Conservation (phyloP, 2,888 invertebrate species). For the Epinotia bilunana region DNA sequence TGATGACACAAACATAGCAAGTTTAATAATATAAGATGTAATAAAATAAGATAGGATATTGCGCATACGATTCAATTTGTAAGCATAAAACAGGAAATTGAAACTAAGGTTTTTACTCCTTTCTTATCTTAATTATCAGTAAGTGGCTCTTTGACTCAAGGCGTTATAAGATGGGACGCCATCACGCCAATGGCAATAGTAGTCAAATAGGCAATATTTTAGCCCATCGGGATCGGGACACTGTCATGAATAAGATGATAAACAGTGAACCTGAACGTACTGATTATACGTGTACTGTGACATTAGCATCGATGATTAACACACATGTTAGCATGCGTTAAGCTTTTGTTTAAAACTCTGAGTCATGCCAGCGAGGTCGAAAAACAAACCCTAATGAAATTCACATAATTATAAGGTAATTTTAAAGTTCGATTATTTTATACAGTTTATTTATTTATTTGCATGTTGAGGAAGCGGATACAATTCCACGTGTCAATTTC, state of each 20-base stretch:
- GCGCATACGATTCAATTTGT: no score
- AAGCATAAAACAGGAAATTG: no score
- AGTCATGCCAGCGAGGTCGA: conserved; percentile 40
- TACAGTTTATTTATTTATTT: background rate
- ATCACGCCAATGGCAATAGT: no score
- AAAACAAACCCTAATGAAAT: conserved; percentile 39
- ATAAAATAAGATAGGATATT: no score
- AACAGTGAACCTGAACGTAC: background rate
- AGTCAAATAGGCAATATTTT: no score
- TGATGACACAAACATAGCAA: no score
- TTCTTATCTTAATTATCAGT: no score
- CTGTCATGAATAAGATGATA: background rate
- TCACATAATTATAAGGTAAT: conserved; percentile 40
- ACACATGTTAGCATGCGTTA: conserved; percentile 52
- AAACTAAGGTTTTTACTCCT: no score
- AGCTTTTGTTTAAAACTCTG: conserved; percentile 49
- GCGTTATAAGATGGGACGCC: no score
- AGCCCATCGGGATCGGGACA: no score
- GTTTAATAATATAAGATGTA: no score
- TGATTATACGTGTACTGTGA: conserved; percentile 30
- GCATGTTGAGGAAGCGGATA: background rate
- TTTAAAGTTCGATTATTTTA: conserved; percentile 36
- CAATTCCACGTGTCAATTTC: background rate
- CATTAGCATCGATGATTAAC: conserved; percentile 52
- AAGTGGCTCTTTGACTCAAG: no score